phyloP scores from a whole-genome alignment of 1,140 invertebrate species.

The Drosophila tristis region DNA sequence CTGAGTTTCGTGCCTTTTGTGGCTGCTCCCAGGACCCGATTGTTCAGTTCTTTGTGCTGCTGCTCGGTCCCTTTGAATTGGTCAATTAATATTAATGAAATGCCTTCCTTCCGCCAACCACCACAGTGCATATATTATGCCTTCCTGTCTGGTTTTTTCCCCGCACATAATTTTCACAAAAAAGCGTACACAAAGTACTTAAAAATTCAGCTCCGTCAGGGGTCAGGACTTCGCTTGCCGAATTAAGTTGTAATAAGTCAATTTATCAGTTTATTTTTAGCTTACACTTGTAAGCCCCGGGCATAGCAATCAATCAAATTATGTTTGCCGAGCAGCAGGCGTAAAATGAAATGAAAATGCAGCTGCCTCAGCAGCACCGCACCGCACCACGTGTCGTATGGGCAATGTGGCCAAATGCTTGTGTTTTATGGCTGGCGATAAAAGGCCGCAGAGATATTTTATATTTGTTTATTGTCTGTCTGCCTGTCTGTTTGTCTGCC shows the following conservation, averaged over 20 bases:
- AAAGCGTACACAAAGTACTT: constrained; percentile 16
- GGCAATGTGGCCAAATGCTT: constrained; percentile 42
- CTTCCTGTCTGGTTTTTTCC: constrained; percentile 17
- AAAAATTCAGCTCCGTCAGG: constrained; percentile 11
- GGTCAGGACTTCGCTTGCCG: not conserved
- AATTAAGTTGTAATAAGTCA: constrained; percentile 67
- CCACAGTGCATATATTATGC: constrained; percentile 52
- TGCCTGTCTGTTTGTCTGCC: no score
- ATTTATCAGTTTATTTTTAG: constrained; percentile 72
- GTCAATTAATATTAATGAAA: constrained; percentile 83
- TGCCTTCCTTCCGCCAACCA: constrained; percentile 10
- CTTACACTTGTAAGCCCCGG: constrained; percentile 56
- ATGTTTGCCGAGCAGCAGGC: constrained; percentile 32
- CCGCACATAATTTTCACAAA: constrained; percentile 22
- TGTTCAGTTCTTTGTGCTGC: constrained; percentile 16
- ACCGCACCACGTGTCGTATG: constrained; percentile 50
- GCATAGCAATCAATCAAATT: constrained; percentile 32
- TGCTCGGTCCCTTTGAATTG: constrained; percentile 65
- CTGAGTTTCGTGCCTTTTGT: constrained; percentile 52
- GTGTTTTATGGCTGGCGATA: constrained; percentile 56
- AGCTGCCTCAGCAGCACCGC: not conserved
- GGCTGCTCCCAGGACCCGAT: constrained; percentile 27
- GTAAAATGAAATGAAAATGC: constrained; percentile 55
- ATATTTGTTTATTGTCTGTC: constrained; percentile 41
- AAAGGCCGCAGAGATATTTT: constrained; percentile 55